Evolutionary conservation across 1,140 invertebrate species (phyloP), one percentile per base, ranked within the genome.

Genomic region (Sycobia sp.): DNA sequence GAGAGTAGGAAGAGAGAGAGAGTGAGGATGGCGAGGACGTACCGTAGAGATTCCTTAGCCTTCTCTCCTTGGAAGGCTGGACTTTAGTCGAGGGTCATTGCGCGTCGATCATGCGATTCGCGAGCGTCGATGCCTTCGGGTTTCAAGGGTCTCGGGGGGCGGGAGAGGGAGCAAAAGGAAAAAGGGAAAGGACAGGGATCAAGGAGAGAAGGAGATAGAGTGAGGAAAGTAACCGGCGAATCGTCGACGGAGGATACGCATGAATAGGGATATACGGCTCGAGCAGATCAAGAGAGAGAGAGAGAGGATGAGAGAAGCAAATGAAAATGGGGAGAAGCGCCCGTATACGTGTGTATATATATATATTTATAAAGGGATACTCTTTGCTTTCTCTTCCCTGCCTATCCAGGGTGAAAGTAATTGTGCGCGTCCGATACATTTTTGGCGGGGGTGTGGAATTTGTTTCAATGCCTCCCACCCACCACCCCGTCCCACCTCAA

Each of bases 41-140:
- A 3, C 3, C 3, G 23, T 18, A 9, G 16, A 14, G 47, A 49
- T 32, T 49, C 32, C 47, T 49, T 49, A 49, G 23, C 47, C 32
- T 32, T 3, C n/a, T n/a, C n/a, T n/a, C n/a, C n/a, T n/a, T n/a
- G n/a, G n/a, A n/a, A n/a, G 47, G 47, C 29, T 49, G 47, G 47
- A 49, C 47, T 32, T 49, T 49, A 27, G 47, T 13, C 39, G 53
- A 55, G 60, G 60, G 60, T 62, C 60, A 62, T 62, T 62, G 53
- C 60, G 60, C 60, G 56, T 62, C 51, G 60, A 62, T 62, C 60
- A 62, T 49, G 43, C 51, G 60, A 56, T 62, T 55, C 60, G 56
- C 60, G 43, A 39, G 49, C 14, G 2, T 27, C 18, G 47, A 34
- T 32, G 49, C 36, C 23, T 39, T 41, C 36, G 23, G 8, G n/a